Conservation (phyloP, 2,113 vertebrate genomes). For the Triplophysa siluroides region DNA sequence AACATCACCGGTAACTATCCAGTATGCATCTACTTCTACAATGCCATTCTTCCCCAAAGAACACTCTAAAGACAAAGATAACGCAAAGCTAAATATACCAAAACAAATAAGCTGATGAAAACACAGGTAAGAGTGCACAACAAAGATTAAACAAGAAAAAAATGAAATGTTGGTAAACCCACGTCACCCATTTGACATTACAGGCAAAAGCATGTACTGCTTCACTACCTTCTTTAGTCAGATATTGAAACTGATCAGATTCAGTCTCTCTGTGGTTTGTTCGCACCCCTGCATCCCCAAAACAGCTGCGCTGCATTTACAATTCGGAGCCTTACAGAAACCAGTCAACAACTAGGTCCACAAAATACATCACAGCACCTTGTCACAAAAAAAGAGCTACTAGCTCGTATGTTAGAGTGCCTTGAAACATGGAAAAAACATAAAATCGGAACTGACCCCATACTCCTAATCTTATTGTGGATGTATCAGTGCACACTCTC, state of each 20-base stretch:
- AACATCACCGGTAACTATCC: background rate
- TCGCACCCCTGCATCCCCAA: constrained; percentile 10
- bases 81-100: background rate
- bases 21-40: background rate
- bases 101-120: background rate
- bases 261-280: constrained; percentile 31
- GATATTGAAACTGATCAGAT: constrained; percentile 41
- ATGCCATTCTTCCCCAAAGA: background rate
- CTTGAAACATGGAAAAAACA: too few species aligned
- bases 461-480: too few species aligned
- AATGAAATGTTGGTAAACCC: background rate
- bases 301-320: constrained; percentile 7
- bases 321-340: background rate
- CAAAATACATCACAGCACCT: too few species aligned
- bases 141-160: background rate
- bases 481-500: too few species aligned
- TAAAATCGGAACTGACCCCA: too few species aligned
- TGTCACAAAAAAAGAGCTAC: too few species aligned
- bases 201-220: background rate
- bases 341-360: too few species aligned
- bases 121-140: background rate
- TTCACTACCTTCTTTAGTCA: constrained; percentile 18
- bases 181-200: background rate
- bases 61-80: background rate
- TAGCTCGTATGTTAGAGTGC: too few species aligned